phyloP scores from a whole-genome alignment of 2,888 invertebrate species.

The Ophion slaviceki region DNA sequence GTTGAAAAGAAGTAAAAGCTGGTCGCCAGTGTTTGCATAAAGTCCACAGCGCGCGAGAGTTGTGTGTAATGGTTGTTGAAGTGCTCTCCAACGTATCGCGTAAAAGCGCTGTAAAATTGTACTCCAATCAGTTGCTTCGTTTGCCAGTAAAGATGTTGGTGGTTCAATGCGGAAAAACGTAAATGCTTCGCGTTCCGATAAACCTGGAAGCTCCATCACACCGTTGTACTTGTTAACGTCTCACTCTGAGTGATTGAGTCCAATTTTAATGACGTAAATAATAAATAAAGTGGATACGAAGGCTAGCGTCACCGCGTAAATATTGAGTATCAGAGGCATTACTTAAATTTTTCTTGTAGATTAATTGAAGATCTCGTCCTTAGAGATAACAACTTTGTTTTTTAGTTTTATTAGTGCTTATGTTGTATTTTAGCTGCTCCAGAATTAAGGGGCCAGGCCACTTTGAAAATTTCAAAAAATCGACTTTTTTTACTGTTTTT shows the following conservation, averaged over 20 bases:
- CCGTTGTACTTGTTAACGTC: background rate
- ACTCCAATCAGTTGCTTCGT: constrained; percentile 74
- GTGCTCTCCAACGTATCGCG: constrained; percentile 45
- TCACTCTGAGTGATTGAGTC: constrained; percentile 34
- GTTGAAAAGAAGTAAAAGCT: too few relatives aligned
- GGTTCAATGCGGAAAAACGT: background rate
- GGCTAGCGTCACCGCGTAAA: background rate
- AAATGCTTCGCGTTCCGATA: background rate
- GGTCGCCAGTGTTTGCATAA: too few relatives aligned
- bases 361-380: too few relatives aligned
- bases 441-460: too few relatives aligned
- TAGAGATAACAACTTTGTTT: too few relatives aligned
- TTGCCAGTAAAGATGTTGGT: constrained; percentile 69
- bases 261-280: background rate
- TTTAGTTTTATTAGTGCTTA: too few relatives aligned
- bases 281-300: background rate
- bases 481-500: too few relatives aligned
- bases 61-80: constrained; percentile 38
- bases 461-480: too few relatives aligned
- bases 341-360: too few relatives aligned
- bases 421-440: too few relatives aligned
- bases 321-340: background rate
- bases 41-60: background rate
- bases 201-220: background rate
- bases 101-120: constrained; percentile 77